Percentiles rank a stretch among this genome's conserved stretches.
Conservation (phyloP, 2,113 vertebrate species). For the Athene noctua region DNA sequence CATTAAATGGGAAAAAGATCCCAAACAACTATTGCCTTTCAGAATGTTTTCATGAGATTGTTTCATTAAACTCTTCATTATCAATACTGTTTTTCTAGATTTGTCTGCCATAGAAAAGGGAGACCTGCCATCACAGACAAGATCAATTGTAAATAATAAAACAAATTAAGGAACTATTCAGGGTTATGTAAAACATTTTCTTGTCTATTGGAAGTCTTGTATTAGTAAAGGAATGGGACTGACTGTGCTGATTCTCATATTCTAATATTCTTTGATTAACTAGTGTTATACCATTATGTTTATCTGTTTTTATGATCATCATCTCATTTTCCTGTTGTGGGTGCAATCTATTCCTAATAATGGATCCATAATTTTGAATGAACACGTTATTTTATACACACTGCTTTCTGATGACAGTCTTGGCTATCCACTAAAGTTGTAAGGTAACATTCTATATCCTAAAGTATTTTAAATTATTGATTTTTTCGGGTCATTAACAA, state of each 20-base stretch:
- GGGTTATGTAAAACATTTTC: background rate
- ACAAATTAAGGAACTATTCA: background rate
- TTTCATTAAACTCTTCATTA: background rate
- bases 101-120: background rate
- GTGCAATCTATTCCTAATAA: background rate
- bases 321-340: background rate
- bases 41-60: background rate
- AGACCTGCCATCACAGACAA: background rate
- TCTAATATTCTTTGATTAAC: background rate
- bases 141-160: background rate
- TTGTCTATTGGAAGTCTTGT: background rate
- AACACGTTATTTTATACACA: background rate
- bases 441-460: background rate
- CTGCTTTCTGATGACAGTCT: background rate
- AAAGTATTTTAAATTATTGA: constrained; percentile 38
- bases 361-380: background rate
- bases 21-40: background rate
- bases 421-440: background rate
- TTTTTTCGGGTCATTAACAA: constrained; percentile 38
- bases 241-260: background rate
- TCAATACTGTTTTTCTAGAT: background rate
- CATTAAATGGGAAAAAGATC: background rate
- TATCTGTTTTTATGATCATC: background rate
- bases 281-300: background rate
- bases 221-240: background rate